Evolutionary conservation across 1,140 invertebrate species (phyloP), one percentile per base, ranked within the genome.

Genomic region (Rhopalosiphum maidis): DNA sequence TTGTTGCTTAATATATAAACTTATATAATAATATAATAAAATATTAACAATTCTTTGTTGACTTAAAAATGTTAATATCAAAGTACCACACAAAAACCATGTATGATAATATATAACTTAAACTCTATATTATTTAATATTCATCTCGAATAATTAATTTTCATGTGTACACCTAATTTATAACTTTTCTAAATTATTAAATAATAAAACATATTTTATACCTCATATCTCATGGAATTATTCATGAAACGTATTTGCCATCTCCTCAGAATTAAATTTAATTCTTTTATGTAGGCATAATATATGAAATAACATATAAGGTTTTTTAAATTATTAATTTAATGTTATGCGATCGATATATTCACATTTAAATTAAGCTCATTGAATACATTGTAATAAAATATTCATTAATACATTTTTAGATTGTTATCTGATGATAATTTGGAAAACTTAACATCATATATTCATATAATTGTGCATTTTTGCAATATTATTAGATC

Each of bases 151-250:
- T 77, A 77, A 77, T 77, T 77, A 77, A 77, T 77, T 77, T 77
- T 21, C 60, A 77, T n/a, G 60, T n/a, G 30, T n/a, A 77, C 30
- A 77, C n/a, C 60, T 77, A 77, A n/a, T n/a, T 77, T 77, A 77
- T 77, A 77, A 77, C n/a, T 77, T 77, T n/a, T 77, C 60, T 77
- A n/a, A n/a, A 77, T 77, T 77, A 77, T 77, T 77, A n/a, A 77
- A 77, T 77, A 77, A 77, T 77, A 77, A n/a, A 77, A 77, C 60
- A 77, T 77, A 77, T 77, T 77, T 77, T 77, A 77, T 68, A 18
- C 15, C 30, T 77, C 15, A 15, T n/a, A 77, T n/a, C 60, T 77
- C 18, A 77, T 77, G 5, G 4, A n/a, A n/a, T 77, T 77, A 77
- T 77, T 77, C 30, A 77, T 77, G 15, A 77, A 77, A n/a, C 60